phyloP scores from a whole-genome alignment of 2,113 vertebrate species.

The Cyrtonyx montezumae region DNA sequence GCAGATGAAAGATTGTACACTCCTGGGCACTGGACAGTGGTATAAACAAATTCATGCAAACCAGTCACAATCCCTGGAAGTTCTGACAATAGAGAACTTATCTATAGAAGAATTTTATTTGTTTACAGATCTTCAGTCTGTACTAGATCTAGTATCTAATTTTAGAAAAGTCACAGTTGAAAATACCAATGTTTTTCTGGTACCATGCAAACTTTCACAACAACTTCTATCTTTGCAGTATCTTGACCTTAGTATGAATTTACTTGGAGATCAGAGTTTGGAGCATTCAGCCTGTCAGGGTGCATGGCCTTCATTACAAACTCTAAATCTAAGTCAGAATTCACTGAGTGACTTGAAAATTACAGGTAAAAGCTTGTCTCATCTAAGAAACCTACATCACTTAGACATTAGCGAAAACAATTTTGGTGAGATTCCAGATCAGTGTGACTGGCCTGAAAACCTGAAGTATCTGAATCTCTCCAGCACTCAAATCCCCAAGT shows the following conservation, averaged over 20 bases:
- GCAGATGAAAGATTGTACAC: slow-evolving; percentile 60
- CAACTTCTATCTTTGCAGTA: slow-evolving; percentile 72
- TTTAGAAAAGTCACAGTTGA: slow-evolving; percentile 41
- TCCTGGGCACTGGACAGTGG: slow-evolving; percentile 72
- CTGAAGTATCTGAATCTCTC: slow-evolving; percentile 87
- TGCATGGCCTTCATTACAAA: no score
- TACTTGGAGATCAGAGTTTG: slow-evolving; percentile 77
- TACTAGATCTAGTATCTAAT: not conserved
- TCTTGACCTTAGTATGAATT: slow-evolving; percentile 82
- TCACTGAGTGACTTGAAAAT: slow-evolving; percentile 69
- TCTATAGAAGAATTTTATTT: slow-evolving; percentile 36
- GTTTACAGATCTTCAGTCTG: slow-evolving; percentile 47
- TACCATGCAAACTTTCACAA: slow-evolving; percentile 74
- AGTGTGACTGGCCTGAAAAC: slow-evolving; percentile 82
- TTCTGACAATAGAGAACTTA: slow-evolving; percentile 32
- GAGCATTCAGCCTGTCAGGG: slow-evolving; percentile 67
- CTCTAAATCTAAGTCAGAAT: slow-evolving; percentile 60
- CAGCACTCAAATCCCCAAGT: slow-evolving; percentile 67
- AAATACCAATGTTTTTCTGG: slow-evolving; percentile 78
- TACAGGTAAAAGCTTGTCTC: slow-evolving; percentile 58
- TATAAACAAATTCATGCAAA: not conserved
- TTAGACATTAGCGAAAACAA: slow-evolving; percentile 32
- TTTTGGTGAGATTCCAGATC: slow-evolving; percentile 53
- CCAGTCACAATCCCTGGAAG: not conserved
- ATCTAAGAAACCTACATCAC: slow-evolving; percentile 73